These are phyloP conservation scores for Pomatostomus ruficeps DNA, from an alignment of 2,113 vertebrate genomes.

Conservation along the genomic window DNA sequence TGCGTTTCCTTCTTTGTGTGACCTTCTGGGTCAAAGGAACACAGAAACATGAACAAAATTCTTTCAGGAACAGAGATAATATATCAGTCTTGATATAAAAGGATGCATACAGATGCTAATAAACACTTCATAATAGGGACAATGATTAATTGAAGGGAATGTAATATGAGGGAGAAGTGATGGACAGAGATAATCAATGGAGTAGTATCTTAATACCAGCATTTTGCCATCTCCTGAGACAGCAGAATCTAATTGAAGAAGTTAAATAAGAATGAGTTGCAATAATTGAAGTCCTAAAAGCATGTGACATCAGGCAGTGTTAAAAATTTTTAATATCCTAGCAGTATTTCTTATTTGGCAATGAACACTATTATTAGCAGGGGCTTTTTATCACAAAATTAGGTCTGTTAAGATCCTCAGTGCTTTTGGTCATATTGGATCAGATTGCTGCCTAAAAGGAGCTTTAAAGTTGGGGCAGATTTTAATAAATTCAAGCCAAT, in stretches of 20 bases:
- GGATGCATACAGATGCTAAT: background rate
- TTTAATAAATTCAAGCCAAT: conserved; percentile 7
- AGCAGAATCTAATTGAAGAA: background rate
- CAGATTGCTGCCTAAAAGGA: background rate
- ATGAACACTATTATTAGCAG: background rate
- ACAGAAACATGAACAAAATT: background rate
- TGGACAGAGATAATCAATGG: background rate
- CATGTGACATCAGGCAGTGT: background rate
- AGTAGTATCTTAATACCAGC: background rate
- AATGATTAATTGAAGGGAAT: background rate
- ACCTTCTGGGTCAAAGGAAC: background rate
- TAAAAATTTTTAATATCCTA: background rate
- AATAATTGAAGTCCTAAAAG: background rate
- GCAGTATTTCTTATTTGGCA: background rate
- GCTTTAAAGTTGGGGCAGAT: background rate
- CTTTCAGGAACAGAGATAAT: background rate
- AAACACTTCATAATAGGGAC: background rate
- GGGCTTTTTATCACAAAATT: background rate
- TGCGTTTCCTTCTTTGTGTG: no score
- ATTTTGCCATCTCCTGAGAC: background rate
- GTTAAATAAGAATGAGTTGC: background rate
- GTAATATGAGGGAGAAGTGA: background rate
- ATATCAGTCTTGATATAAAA: background rate
- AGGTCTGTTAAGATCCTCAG: background rate
- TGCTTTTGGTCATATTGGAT: background rate